Evolutionary conservation across 2,113 vertebrate species (phyloP).

Genomic region (Vanacampus margaritifer): DNA sequence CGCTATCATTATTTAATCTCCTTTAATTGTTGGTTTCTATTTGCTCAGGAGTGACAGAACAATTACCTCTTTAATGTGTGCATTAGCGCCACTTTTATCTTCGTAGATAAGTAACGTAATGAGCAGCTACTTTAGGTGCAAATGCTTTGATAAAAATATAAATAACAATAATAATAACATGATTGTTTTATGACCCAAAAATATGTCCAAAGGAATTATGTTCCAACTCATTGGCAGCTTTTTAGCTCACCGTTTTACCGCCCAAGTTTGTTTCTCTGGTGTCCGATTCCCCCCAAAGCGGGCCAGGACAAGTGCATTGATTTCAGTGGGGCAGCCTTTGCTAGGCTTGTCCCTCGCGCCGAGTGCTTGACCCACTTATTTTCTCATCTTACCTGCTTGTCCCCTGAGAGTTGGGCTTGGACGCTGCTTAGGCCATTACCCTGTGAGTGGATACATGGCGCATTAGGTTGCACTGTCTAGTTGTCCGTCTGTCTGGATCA

Average conservation of each 20-base stretch:
- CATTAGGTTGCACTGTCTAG: constrained; percentile 57
- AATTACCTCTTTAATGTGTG: constrained; percentile 42
- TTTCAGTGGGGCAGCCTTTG: constrained; percentile 67
- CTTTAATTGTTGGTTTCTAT: constrained; percentile 14
- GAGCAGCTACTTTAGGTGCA: constrained; percentile 22
- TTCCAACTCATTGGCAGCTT: constrained; percentile 60
- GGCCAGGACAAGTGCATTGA: constrained; percentile 69
- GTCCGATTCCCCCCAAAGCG: constrained; percentile 70
- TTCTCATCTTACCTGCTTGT: constrained; percentile 77
- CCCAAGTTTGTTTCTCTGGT: constrained; percentile 53
- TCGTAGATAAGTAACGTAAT: constrained; percentile 27
- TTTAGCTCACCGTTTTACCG: constrained; percentile 53
- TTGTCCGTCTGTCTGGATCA: constrained; percentile 35
- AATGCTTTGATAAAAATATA: constrained; percentile 53
- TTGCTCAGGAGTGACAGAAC: constrained; percentile 31
- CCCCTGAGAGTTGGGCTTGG: constrained; percentile 72
- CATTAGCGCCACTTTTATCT: constrained; percentile 2
- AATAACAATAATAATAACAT: constrained; percentile 42
- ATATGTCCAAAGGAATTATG: constrained; percentile 32
- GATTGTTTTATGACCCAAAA: constrained; percentile 43
- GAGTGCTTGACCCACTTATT: constrained; percentile 79
- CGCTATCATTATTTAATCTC: constrained; percentile 2
- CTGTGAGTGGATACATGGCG: constrained; percentile 66
- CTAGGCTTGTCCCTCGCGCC: constrained; percentile 63
- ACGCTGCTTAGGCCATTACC: constrained; percentile 70